Conservation (phyloP, 2,113 vertebrate genomes). For the Aphyosemion australe region DNA sequence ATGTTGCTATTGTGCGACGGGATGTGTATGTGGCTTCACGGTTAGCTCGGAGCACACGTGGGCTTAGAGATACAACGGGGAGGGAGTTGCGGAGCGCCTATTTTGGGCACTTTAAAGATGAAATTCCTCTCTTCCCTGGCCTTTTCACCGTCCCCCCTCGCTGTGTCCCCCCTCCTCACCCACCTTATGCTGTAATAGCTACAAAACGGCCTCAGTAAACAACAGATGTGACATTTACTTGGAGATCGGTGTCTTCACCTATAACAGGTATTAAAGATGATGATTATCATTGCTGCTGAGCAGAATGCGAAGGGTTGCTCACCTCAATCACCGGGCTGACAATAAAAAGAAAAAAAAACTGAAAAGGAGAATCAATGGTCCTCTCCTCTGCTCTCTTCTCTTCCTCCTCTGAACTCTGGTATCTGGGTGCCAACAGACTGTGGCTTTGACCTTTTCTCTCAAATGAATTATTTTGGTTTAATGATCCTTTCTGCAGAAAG, state of each 20-base stretch:
- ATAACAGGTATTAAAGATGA: constrained; percentile 63
- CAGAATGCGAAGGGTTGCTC: constrained; percentile 36
- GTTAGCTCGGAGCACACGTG: constrained; percentile 68
- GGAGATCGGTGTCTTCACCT: constrained; percentile 53
- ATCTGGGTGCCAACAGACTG: constrained; percentile 67
- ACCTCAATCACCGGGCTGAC: constrained; percentile 59
- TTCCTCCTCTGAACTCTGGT: constrained; percentile 41
- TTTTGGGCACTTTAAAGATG: constrained; percentile 73
- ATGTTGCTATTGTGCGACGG: constrained; percentile 76
- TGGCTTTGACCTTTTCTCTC: constrained; percentile 73
- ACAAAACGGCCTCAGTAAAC: constrained; percentile 54
- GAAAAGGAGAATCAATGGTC: constrained; percentile 31
- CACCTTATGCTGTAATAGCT: constrained; percentile 41
- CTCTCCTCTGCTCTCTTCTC: constrained; percentile 30
- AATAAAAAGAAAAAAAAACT: constrained; percentile 24
- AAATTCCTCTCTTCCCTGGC: constrained; percentile 42
- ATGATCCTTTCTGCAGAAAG: constrained; percentile 70
- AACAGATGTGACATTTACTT: constrained; percentile 62
- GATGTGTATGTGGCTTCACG: constrained; percentile 66
- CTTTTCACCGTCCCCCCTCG: constrained; percentile 7
- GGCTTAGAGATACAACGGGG: constrained; percentile 73
- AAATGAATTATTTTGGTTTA: constrained; percentile 79
- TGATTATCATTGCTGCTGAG: constrained; percentile 56
- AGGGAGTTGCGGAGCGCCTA: constrained; percentile 54
- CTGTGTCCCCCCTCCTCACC: background rate